A percentile compares a stretch with the other conserved stretches of the same genome.
phyloP scores from a whole-genome alignment of 2,797 vertebrate genomes.

The Prionace glauca region DNA sequence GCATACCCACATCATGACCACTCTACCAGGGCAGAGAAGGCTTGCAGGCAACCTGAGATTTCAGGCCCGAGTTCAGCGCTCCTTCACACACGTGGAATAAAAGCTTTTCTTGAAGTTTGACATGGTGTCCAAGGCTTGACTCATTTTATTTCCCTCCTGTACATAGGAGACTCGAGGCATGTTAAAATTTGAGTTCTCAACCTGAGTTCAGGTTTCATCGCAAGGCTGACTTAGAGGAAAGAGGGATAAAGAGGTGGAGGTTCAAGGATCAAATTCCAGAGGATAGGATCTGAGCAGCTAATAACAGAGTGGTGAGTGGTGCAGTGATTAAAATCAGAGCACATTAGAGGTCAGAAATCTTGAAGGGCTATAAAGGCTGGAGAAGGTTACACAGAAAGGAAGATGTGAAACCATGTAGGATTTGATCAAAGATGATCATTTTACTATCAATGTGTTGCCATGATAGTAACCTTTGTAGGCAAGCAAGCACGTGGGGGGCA shows the following conservation, averaged over 20 bases:
- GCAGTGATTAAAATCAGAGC: neutral
- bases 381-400: neutral
- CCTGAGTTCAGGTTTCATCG: no score
- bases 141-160: no score
- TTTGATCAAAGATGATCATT: neutral
- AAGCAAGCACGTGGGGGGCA: neutral
- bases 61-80: no score
- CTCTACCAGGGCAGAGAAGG: no score
- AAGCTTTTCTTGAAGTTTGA: no score
- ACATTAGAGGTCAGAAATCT: neutral
- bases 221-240: no score
- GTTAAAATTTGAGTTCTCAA: no score
- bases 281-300: neutral
- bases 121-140: no score
- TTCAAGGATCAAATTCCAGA: neutral
- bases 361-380: neutral
- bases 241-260: neutral
- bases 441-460: neutral
- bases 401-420: neutral
- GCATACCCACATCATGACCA: no score
- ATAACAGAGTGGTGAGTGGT: neutral
- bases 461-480: neutral
- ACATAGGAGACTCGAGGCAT: no score
- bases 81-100: no score
- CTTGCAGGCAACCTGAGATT: no score